A percentile compares a stretch with the other conserved stretches of the same genome.
These are phyloP conservation scores for Varanus komodoensis DNA, from an alignment of 2,113 vertebrate species.

Conservation along the genomic window DNA sequence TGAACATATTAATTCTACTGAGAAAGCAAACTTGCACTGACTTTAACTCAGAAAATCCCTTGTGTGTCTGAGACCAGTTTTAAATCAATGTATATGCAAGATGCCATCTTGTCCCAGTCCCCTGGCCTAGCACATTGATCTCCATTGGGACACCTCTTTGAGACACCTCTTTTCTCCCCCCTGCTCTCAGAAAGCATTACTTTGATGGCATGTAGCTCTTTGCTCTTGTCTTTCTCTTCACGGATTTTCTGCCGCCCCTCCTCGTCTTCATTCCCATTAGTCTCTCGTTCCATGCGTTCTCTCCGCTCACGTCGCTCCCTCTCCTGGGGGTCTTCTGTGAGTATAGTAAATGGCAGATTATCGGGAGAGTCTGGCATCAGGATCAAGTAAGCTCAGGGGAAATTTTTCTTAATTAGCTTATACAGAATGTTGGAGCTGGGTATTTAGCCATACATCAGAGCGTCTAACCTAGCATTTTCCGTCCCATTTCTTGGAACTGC, in stretches of 20 bases:
- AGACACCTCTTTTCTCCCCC: no score
- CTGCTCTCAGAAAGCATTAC: slow-evolving; percentile 62
- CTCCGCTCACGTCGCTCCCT: slow-evolving; percentile 91
- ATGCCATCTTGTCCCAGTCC: background rate
- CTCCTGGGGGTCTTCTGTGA: slow-evolving; percentile 96
- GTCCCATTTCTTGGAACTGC: slow-evolving; percentile 94
- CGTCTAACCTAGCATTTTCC: slow-evolving; percentile 92
- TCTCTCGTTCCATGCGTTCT: slow-evolving; percentile 95
- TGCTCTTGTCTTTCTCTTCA: slow-evolving; percentile 97
- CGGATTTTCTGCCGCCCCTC: slow-evolving; percentile 94
- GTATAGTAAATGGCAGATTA: slow-evolving; percentile 42
- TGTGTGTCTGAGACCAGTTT: background rate
- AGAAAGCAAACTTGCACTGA: background rate
- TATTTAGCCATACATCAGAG: slow-evolving; percentile 26
- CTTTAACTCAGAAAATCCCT: background rate
- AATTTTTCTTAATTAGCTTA: background rate
- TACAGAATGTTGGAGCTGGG: slow-evolving; percentile 14
- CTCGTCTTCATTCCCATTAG: slow-evolving; percentile 93
- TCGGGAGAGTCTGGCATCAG: slow-evolving; percentile 2
- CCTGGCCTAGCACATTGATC: no score
- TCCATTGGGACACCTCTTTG: background rate
- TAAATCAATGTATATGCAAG: background rate
- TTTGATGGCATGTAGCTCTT: slow-evolving; percentile 97
- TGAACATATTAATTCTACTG: background rate
- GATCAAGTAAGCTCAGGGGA: background rate